phyloP scores from a whole-genome alignment of 2,797 vertebrate species.

The Cossypha niveicapilla region DNA sequence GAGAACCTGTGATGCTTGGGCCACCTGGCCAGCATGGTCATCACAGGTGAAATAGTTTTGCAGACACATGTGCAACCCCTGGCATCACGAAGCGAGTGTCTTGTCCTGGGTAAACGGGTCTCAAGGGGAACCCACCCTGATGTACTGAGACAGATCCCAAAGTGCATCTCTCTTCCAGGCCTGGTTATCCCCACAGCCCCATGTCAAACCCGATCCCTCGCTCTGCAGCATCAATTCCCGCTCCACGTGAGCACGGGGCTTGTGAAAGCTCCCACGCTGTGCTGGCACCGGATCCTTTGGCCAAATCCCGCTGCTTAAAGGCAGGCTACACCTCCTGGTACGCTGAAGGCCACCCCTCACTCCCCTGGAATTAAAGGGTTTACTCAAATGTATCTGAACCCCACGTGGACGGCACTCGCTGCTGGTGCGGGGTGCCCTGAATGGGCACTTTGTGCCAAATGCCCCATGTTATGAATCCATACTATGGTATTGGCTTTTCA shows the following conservation, averaged over 20 bases:
- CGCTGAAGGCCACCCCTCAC: not conserved
- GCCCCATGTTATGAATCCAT: too few relatives aligned
- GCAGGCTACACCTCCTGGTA: conserved; percentile 19
- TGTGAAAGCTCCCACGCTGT: not conserved
- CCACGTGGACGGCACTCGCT: not conserved
- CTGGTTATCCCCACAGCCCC: not conserved
- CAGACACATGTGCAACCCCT: accelerated
- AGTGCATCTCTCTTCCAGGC: accelerated
- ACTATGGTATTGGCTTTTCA: too few relatives aligned
- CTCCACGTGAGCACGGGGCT: not conserved
- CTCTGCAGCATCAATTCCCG: accelerated
- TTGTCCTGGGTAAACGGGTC: accelerated
- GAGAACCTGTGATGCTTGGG: not conserved
- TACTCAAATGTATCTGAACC: not conserved
- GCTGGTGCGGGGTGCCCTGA: not conserved
- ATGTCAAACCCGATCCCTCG: accelerated
- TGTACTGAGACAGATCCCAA: accelerated
- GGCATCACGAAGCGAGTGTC: accelerated
- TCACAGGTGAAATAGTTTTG: not conserved
- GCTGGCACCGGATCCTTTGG: not conserved
- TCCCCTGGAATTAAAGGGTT: not conserved
- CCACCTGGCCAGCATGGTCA: not conserved
- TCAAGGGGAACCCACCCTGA: not conserved
- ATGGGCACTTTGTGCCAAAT: not conserved
- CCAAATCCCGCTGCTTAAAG: conserved; percentile 51